A percentile compares a stretch with the other conserved stretches of the same genome.
Evolutionary conservation across 2,797 vertebrate species (phyloP).

Genomic region (Sebastes itinus): DNA sequence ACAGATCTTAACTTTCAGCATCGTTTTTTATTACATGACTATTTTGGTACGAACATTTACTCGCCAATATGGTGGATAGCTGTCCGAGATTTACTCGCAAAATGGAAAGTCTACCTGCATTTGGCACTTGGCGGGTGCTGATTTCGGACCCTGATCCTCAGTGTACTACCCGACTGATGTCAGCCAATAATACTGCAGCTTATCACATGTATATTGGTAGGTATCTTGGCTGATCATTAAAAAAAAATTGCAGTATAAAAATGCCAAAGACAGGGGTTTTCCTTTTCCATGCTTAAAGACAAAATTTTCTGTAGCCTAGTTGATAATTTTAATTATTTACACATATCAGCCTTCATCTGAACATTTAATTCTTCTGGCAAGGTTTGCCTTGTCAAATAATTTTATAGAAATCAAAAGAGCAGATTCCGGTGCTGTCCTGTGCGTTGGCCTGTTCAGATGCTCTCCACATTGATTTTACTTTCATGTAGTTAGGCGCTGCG

Average conservation of each 20-base stretch:
- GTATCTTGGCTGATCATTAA: background rate
- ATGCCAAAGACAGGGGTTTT: background rate
- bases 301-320: background rate
- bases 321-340: background rate
- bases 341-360: background rate
- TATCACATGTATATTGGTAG: background rate
- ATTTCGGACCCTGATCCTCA: too few species aligned
- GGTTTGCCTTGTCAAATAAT: fast-evolving
- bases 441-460: background rate
- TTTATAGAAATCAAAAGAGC: background rate
- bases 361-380: background rate
- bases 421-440: background rate
- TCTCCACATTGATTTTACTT: background rate
- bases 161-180: background rate
- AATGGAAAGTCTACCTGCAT: too few species aligned
- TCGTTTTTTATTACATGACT: too few species aligned
- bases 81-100: too few species aligned
- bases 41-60: too few species aligned
- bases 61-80: too few species aligned
- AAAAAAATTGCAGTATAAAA: background rate
- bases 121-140: too few species aligned
- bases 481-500: background rate
- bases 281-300: background rate
- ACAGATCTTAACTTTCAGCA: too few species aligned
- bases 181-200: background rate